Conservation (phyloP, 2,888 invertebrate species). For the Drymonia ruficornis region DNA sequence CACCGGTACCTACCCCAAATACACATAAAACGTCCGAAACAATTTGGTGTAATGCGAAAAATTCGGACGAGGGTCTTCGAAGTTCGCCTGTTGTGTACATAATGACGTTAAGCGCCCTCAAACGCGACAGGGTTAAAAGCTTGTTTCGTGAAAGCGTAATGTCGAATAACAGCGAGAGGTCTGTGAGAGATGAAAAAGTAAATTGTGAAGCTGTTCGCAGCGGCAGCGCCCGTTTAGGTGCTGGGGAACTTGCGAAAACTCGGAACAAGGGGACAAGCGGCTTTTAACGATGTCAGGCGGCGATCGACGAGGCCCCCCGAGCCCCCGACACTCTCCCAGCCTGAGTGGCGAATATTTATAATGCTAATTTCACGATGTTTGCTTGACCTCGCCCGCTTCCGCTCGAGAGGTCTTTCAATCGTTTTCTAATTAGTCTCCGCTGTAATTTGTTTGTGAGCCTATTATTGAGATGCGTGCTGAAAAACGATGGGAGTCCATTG, state of each 20-base stretch:
- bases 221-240: conserved; percentile 28
- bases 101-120: conserved; percentile 46
- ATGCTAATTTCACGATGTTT: conserved; percentile 21
- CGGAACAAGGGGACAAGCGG: conserved; percentile 40
- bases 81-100: conserved; percentile 38
- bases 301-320: conserved; percentile 13
- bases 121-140: conserved; percentile 47
- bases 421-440: conserved; percentile 11
- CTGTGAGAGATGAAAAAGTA: conserved; percentile 49
- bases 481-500: no score
- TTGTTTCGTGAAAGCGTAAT: conserved; percentile 46
- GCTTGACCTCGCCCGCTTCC: conserved; percentile 5
- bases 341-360: conserved; percentile 26
- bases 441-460: neutral
- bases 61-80: conserved; percentile 42
- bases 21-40: conserved; percentile 34
- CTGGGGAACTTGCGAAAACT: conserved; percentile 40
- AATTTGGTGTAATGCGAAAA: conserved; percentile 47
- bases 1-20: conserved; percentile 12
- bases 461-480: neutral
- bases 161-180: conserved; percentile 49
- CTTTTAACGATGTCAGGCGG: conserved; percentile 42
- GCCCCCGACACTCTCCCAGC: conserved; percentile 5
- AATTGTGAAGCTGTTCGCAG: conserved; percentile 44
- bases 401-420: conserved; percentile 6